Evolutionary conservation across 2,797 vertebrate genomes (phyloP), one percentile per base, ranked within the genome.

Genomic region (Alcedo atthis): DNA sequence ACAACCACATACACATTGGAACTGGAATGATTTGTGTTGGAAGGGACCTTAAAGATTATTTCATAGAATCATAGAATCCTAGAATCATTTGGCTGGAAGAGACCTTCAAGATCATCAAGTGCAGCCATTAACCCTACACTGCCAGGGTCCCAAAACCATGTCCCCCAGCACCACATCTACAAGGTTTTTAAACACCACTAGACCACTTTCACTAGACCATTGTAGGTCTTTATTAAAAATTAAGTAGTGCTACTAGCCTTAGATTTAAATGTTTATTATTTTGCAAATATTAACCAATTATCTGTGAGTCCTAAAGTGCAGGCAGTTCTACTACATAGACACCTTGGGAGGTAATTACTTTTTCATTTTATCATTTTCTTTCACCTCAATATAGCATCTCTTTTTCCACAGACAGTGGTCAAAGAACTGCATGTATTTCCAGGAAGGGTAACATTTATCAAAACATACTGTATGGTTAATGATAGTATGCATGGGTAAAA

Each of bases 381-480:
- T 75, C 62, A 93, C 77, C 53, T 81, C 59, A 92, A 87, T 85
- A 85, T 43, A 54, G 12, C 62, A 81, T 89, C 54, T 83, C 49
- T 68, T 91, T 94, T 81, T 76, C 70, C 53, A 57, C 18, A 84
- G 70, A 57, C 48, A 48, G 8, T 37, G 21, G 71, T 76, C 77
- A 81, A 81, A 90, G 40, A 90, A 69, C 54, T 73, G 57, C 37
- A 83, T 0, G 1, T 86, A 68, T 85, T 79, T 81, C 68, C 94
- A 94, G 85, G 81, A 97, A 95, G 85, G 49, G 53, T 40, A 85
- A 91, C 59, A 90, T 96, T 96, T 96, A 95, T 95, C 81, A 97
- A 97, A 97, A 97, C 93, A 97, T 96, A 95, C 90, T 66, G 12
- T 82, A 94, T 35, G 57, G 81, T 95, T 97, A 96, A 96, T 94